Conservation (phyloP, 1,140 invertebrate genomes). For the Tetramorium alpestre region DNA sequence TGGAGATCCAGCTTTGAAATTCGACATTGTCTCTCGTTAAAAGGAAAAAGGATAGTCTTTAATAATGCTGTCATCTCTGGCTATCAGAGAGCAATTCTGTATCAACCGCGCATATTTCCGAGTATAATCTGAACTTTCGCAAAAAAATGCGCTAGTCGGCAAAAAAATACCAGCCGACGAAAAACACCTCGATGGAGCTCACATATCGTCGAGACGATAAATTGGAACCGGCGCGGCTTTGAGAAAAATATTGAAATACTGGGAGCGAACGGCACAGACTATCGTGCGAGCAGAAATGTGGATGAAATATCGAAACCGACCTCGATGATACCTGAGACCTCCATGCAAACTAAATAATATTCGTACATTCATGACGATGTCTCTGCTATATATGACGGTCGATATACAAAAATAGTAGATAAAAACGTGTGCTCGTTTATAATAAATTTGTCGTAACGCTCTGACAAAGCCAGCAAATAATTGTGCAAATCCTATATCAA, state of each 20-base stretch:
- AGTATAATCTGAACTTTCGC: neutral
- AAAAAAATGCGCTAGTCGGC: neutral
- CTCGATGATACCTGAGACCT: constrained; percentile 7
- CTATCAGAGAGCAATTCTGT: neutral
- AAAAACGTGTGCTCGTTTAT: constrained; percentile 9
- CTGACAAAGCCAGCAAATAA: constrained; percentile 36
- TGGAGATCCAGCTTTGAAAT: neutral
- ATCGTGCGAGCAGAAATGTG: constrained; percentile 33
- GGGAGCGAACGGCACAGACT: constrained; percentile 53
- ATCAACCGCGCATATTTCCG: neutral
- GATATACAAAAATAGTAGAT: neutral
- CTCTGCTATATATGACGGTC: neutral
- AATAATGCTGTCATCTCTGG: neutral
- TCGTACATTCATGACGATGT: neutral
- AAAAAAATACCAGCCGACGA: constrained; percentile 16
- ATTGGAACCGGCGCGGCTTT: constrained; percentile 65
- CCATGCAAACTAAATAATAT: constrained; percentile 22
- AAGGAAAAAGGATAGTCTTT: neutral
- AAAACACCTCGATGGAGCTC: constrained; percentile 27
- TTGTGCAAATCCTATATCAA: constrained; percentile 29
- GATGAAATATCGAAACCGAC: constrained; percentile 65
- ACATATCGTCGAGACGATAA: constrained; percentile 35
- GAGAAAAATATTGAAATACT: constrained; percentile 65
- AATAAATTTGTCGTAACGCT: constrained; percentile 20
- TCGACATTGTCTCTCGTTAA: neutral